A percentile compares a stretch with the other conserved stretches of the same genome.
phyloP scores from a whole-genome alignment of 2,888 invertebrate genomes.

The Thymelicus sylvestris region DNA sequence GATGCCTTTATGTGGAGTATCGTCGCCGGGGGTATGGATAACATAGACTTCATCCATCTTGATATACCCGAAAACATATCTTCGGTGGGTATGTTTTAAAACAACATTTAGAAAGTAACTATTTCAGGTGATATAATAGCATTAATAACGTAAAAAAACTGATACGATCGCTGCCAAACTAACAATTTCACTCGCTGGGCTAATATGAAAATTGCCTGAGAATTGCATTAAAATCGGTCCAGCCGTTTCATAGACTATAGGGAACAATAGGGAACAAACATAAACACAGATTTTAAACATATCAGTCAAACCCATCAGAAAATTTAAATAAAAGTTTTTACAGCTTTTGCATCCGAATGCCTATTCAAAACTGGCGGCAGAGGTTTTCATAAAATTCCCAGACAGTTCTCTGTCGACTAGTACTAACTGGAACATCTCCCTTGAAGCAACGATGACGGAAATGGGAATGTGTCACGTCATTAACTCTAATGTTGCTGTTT shows the following conservation, averaged over 20 bases:
- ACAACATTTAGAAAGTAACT: no score
- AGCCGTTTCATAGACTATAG: no score
- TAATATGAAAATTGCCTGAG: no score
- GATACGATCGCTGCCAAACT: no score
- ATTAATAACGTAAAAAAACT: no score
- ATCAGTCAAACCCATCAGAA: background rate
- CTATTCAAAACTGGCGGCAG: constrained; percentile 59
- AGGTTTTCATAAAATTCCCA: constrained; percentile 59
- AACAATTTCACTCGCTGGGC: no score
- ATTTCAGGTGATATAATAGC: no score
- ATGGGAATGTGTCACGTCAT: constrained; percentile 89
- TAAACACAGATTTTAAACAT: no score
- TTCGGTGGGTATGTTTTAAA: constrained; percentile 26
- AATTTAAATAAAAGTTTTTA: background rate
- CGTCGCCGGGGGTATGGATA: constrained; percentile 23
- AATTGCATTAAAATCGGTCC: no score
- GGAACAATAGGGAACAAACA: no score
- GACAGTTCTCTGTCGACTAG: constrained; percentile 58
- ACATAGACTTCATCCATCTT: constrained; percentile 26
- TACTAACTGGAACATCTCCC: constrained; percentile 65
- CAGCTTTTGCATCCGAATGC: constrained; percentile 64
- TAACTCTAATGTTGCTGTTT: constrained; percentile 87
- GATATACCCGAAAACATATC: constrained; percentile 34
- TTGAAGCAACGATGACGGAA: constrained; percentile 86
- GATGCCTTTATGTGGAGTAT: constrained; percentile 36